Conservation (phyloP, 1,140 invertebrate species). For the Dendroctonus valens region DNA sequence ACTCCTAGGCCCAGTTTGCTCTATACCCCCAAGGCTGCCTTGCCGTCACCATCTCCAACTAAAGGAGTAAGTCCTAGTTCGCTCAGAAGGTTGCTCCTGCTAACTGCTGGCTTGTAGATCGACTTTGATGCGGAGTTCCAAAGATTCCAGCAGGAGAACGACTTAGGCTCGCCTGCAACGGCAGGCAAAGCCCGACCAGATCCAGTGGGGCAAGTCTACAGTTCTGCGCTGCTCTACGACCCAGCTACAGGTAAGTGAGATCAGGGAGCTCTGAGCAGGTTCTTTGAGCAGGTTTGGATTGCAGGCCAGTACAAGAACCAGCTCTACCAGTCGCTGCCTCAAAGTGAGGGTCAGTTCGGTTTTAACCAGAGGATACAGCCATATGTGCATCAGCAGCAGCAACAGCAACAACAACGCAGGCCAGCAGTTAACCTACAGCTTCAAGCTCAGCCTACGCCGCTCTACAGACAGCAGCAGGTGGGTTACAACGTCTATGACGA, state of each 20-base stretch:
- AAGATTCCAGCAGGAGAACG: conserved; percentile 74
- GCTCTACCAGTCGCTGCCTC: conserved; percentile 72
- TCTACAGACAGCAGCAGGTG: conserved; percentile 48
- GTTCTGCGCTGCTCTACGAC: conserved; percentile 74
- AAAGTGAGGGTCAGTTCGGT: conserved; percentile 67
- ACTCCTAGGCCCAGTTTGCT: conserved; percentile 56
- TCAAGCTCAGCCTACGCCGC: conserved; percentile 45
- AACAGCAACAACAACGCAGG: conserved; percentile 46
- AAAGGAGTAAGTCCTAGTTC: conserved; percentile 17
- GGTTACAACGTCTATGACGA: conserved; percentile 30
- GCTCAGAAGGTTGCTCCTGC: conserved; percentile 38
- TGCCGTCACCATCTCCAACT: conserved; percentile 46
- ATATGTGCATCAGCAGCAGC: conserved; percentile 63
- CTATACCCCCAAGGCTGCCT: conserved; percentile 54
- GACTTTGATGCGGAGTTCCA: conserved; percentile 74
- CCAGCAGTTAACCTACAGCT: conserved; percentile 51
- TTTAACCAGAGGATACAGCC: conserved; percentile 72
- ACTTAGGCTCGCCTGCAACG: conserved; percentile 54
- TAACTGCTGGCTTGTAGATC: conserved; percentile 52
- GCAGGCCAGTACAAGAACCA: conserved; percentile 70
- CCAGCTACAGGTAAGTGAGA: conserved; percentile 60
- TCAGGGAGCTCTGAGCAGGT: background rate
- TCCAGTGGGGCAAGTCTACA: conserved; percentile 59
- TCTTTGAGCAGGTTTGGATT: background rate
- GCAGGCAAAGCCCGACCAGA: conserved; percentile 48